A percentile compares a stretch with the other conserved stretches of the same genome.
Evolutionary conservation across 2,888 invertebrate genomes (phyloP).

Genomic region (Hypselothyrea guttata): DNA sequence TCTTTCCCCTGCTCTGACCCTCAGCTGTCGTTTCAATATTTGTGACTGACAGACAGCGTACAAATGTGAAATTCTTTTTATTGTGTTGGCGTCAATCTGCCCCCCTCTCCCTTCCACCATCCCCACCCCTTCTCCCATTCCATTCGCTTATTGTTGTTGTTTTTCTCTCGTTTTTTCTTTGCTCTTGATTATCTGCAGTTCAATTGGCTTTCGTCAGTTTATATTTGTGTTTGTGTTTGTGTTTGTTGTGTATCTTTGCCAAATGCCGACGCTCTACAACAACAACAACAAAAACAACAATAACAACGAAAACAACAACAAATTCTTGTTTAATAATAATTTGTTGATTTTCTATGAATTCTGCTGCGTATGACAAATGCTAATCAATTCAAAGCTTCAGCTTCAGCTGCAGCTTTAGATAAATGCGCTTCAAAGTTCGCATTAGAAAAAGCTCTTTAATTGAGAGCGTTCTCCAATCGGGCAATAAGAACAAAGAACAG

Average conservation of each 20-base stretch:
- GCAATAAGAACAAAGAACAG: no score
- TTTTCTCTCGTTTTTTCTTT: conserved; percentile 36
- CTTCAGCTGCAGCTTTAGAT: not conserved
- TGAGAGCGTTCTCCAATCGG: not conserved
- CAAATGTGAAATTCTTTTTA: conserved; percentile 74
- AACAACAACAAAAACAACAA: conserved; percentile 22
- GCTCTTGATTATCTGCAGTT: conserved; percentile 74
- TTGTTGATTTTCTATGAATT: conserved; percentile 32
- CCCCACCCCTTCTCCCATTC: not conserved
- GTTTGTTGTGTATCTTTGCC: conserved; percentile 56
- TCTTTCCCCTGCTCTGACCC: not conserved
- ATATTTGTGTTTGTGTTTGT: conserved; percentile 29
- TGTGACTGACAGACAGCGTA: conserved; percentile 71
- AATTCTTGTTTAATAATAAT: conserved; percentile 23
- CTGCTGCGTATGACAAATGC: conserved; percentile 19
- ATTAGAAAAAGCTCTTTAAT: not conserved
- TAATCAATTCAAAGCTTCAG: conserved; percentile 25
- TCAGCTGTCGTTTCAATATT: conserved; percentile 57
- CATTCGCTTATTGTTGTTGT: conserved; percentile 29
- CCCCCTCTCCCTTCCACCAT: not conserved
- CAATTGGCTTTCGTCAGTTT: conserved; percentile 65
- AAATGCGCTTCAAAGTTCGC: no score
- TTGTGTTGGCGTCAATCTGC: conserved; percentile 62
- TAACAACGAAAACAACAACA: conserved; percentile 1
- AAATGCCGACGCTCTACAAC: conserved; percentile 50